Evolutionary conservation across 2,113 vertebrate genomes (phyloP).

Genomic region (Muntiacus muntjak): DNA sequence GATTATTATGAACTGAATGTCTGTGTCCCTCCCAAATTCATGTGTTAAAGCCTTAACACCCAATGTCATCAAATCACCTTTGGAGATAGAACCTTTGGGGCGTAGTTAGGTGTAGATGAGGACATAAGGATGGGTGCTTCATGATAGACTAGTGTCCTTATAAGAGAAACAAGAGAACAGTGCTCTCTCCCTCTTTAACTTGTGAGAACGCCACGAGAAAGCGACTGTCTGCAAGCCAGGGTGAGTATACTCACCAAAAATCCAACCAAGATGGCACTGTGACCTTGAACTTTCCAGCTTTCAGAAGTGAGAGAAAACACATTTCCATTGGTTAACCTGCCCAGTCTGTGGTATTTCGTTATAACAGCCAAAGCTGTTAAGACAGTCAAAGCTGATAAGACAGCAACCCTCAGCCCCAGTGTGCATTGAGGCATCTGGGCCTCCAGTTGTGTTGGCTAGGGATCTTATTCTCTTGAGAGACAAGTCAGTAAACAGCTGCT

Average conservation of each 20-base stretch:
- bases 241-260: background rate
- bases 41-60: background rate
- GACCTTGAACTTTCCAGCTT: background rate
- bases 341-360: background rate
- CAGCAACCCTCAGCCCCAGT: background rate
- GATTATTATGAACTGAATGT: background rate
- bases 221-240: background rate
- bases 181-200: background rate
- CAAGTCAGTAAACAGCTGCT: background rate
- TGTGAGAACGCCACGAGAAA: background rate
- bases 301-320: background rate
- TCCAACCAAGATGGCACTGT: background rate
- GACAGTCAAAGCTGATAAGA: too few species aligned
- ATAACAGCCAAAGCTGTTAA: background rate
- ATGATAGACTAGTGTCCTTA: background rate
- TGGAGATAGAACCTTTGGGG: background rate
- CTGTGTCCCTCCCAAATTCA: background rate
- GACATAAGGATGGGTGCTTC: background rate
- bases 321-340: too few species aligned
- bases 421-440: rapidly evolving
- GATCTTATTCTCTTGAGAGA: background rate
- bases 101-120: background rate
- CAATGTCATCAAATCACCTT: background rate
- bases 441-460: background rate
- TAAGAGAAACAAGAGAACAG: background rate